Conservation (phyloP, 2,113 vertebrate genomes). For the Bufo gargarizans region DNA sequence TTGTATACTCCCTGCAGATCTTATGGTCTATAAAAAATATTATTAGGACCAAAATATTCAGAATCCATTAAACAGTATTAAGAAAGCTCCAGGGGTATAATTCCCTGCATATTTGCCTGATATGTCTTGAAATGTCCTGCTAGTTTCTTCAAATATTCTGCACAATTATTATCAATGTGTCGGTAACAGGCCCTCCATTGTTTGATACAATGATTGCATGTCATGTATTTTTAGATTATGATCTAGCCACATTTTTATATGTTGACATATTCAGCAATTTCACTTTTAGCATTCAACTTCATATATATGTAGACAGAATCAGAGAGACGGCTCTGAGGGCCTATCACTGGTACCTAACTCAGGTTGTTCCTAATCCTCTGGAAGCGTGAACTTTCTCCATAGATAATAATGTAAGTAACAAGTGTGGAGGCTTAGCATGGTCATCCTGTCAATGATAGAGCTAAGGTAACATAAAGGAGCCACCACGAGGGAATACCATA, state of each 20-base stretch:
- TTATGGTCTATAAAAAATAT: slow-evolving; percentile 56
- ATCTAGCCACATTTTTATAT: not conserved
- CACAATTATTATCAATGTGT: slow-evolving; percentile 51
- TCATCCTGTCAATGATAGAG: no score
- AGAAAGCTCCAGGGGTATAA: slow-evolving; percentile 45
- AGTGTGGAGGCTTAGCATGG: no score
- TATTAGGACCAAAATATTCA: slow-evolving; percentile 55
- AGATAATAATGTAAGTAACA: no score
- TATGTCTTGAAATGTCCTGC: slow-evolving; percentile 22
- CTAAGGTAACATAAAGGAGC: no score
- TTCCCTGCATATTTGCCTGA: slow-evolving; percentile 48
- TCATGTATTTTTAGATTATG: not conserved
- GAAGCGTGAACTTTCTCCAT: no score
- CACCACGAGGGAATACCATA: no score
- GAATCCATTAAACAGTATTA: slow-evolving; percentile 46
- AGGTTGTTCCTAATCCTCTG: no score
- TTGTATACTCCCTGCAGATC: slow-evolving; percentile 49
- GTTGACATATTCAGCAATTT: no score
- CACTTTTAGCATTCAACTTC: no score
- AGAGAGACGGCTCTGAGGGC: no score
- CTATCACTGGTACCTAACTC: no score
- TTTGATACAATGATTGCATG: not conserved
- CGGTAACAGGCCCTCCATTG: slow-evolving; percentile 28
- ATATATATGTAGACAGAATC: no score
- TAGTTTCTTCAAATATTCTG: slow-evolving; percentile 9